Evolutionary conservation across 2,888 invertebrate species (phyloP).

Genomic region (Frankliniella intonsa): DNA sequence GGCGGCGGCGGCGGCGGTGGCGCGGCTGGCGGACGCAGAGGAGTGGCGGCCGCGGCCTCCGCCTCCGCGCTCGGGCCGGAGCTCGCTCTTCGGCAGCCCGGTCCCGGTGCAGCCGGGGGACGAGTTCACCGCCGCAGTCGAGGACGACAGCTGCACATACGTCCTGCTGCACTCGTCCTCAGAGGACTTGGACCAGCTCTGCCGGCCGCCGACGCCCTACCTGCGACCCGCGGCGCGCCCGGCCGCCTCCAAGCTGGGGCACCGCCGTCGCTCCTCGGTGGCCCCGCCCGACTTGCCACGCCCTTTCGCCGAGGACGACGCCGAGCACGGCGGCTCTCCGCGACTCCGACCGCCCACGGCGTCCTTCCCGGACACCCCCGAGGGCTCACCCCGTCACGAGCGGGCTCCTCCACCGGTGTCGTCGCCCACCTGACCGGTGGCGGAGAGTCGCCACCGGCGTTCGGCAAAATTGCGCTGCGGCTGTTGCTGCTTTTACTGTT

Average conservation of each 20-base stretch:
- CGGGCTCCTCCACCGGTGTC: not conserved
- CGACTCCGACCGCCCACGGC: not conserved
- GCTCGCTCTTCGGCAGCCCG: not conserved
- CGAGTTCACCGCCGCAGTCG: not conserved
- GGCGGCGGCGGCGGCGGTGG: not conserved
- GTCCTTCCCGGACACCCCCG: not conserved
- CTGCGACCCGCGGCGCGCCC: not conserved
- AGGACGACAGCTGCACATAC: not conserved
- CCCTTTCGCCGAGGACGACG: not conserved
- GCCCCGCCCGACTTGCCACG: not conserved
- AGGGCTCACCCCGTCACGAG: not conserved
- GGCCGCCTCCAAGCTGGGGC: not conserved
- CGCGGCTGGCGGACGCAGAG: not conserved
- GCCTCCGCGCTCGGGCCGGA: not conserved
- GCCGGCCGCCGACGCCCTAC: not conserved
- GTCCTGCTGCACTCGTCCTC: not conserved
- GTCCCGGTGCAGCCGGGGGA: not conserved
- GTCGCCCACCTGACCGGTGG: no score
- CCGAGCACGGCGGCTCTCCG: not conserved
- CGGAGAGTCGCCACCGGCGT: not conserved
- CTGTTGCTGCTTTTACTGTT: not conserved
- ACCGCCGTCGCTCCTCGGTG: not conserved
- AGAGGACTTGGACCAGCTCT: not conserved
- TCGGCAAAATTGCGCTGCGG: not conserved
- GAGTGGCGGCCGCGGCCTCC: not conserved